These are phyloP conservation scores for Maniola hyperantus DNA, from an alignment of 2,888 invertebrate genomes.

Conservation along the genomic window DNA sequence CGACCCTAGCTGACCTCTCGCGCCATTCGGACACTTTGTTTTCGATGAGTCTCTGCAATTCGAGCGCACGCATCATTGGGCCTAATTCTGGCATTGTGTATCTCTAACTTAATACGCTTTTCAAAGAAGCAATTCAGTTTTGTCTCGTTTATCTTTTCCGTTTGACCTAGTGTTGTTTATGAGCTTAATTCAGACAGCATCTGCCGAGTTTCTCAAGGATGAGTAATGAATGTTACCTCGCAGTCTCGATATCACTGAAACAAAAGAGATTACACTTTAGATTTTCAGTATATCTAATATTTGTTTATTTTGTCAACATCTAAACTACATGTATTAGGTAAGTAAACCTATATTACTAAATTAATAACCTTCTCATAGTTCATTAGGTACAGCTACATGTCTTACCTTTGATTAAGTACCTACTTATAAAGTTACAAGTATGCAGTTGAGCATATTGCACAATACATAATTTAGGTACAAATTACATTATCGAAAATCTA, in stretches of 20 bases:
- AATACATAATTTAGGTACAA: constrained; percentile 14
- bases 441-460: background rate
- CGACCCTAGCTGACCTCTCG: constrained; percentile 78
- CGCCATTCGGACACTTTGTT: constrained; percentile 80
- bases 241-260: constrained; percentile 31
- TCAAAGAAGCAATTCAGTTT: constrained; percentile 38
- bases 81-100: constrained; percentile 75
- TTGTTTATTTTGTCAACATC: background rate
- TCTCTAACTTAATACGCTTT: constrained; percentile 34
- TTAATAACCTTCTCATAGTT: background rate
- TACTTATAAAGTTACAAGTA: background rate
- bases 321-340: too few relatives aligned
- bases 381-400: background rate
- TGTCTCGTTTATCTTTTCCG: constrained; percentile 33
- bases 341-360: too few relatives aligned
- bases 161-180: constrained; percentile 35
- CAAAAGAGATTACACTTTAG: constrained; percentile 24
- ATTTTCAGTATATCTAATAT: background rate
- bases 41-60: constrained; percentile 77
- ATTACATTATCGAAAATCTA: constrained; percentile 24
- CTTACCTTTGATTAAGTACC: background rate
- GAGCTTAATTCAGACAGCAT: constrained; percentile 33
- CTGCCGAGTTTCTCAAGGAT: constrained; percentile 39
- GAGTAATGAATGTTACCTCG: constrained; percentile 29
- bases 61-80: constrained; percentile 77